phyloP scores from a whole-genome alignment of 2,888 invertebrate species.

The Leucophora obtusa region DNA sequence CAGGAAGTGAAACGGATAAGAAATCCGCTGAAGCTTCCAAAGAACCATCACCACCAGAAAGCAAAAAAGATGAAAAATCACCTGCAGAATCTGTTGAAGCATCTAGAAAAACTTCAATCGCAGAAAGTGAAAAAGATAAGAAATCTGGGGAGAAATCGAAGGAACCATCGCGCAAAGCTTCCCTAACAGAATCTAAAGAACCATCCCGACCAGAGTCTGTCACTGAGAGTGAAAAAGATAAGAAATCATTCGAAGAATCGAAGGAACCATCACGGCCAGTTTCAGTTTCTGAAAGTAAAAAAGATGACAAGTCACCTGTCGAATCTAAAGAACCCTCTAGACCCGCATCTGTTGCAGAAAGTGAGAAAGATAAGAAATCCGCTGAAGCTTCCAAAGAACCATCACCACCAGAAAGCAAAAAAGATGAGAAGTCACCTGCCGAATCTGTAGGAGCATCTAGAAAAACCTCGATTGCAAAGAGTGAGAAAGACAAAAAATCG shows the following conservation, averaged over 20 bases:
- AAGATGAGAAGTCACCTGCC: constrained; percentile 51
- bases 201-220: constrained; percentile 20
- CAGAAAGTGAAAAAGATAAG: constrained; percentile 62
- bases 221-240: constrained; percentile 23
- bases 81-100: constrained; percentile 32
- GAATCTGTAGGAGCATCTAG: background rate
- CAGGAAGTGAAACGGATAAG: constrained; percentile 20
- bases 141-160: constrained; percentile 54
- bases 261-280: constrained; percentile 65
- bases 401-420: constrained; percentile 16
- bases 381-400: constrained; percentile 29
- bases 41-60: constrained; percentile 42
- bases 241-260: constrained; percentile 33
- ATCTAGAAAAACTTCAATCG: constrained; percentile 28
- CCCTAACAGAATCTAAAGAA: constrained; percentile 53
- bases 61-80: constrained; percentile 34
- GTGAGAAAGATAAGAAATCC: constrained; percentile 58
- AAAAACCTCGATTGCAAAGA: constrained; percentile 35
- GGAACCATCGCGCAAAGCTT: constrained; percentile 58
- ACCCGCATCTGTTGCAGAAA: constrained; percentile 48
- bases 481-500: constrained; percentile 25
- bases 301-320: constrained; percentile 53
- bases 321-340: constrained; percentile 39
- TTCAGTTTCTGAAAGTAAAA: constrained; percentile 59
- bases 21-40: constrained; percentile 46